These are phyloP conservation scores for Otocyon megalotis DNA, from an alignment of 2,113 vertebrate species.

Conservation along the genomic window DNA sequence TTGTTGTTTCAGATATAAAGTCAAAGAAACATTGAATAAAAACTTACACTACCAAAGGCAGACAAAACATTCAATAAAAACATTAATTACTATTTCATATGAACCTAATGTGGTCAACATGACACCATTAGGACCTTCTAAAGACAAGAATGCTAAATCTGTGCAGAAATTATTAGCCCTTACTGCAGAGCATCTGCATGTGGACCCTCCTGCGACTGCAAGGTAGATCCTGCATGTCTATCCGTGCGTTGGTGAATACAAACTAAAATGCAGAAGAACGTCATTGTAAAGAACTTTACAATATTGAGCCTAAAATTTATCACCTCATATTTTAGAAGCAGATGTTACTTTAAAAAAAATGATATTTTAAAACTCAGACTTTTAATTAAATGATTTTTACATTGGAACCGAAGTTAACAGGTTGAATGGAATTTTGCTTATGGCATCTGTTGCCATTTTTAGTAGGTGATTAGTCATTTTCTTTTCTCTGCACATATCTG, in stretches of 20 bases:
- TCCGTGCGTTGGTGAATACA: neutral
- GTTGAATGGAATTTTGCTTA: slow-evolving; percentile 78
- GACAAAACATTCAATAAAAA: neutral
- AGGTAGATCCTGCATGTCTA: neutral
- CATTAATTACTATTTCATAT: neutral
- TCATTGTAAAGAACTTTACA: slow-evolving; percentile 36
- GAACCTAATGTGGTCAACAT: neutral
- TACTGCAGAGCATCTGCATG: neutral
- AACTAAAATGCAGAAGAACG: neutral
- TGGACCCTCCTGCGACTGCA: neutral
- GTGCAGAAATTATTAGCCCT: neutral
- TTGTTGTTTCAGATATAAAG: neutral
- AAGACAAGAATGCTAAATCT: neutral
- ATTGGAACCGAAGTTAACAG: slow-evolving; percentile 71
- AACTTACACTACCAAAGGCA: neutral
- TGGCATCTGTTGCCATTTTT: slow-evolving; percentile 80
- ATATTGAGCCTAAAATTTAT: slow-evolving; percentile 17
- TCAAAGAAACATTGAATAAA: neutral
- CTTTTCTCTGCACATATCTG: slow-evolving; percentile 68
- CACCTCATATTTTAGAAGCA: slow-evolving; percentile 62
- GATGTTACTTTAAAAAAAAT: slow-evolving; percentile 55
- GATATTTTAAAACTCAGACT: slow-evolving; percentile 60
- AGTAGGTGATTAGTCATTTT: slow-evolving; percentile 83
- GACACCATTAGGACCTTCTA: neutral
- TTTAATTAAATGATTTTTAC: slow-evolving; percentile 75